phyloP scores from a whole-genome alignment of 2,113 vertebrate genomes.

The Scophthalmus maximus region DNA sequence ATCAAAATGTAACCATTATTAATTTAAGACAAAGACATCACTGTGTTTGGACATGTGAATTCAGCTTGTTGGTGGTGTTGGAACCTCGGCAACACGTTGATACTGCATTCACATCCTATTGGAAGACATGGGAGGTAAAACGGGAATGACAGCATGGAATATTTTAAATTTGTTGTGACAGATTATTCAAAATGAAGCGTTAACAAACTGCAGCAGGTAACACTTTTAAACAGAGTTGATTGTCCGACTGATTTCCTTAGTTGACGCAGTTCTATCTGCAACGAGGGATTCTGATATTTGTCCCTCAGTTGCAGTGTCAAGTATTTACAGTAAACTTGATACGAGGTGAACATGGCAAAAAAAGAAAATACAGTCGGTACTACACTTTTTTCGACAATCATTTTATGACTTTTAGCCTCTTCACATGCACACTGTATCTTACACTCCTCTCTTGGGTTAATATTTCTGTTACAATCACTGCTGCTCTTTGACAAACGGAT shows the following conservation, averaged over 20 bases:
- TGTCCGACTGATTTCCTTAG: no score
- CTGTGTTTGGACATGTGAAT: slow-evolving; percentile 7
- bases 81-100: slow-evolving; percentile 26
- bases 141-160: slow-evolving; percentile 2
- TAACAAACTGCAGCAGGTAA: not conserved
- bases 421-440: slow-evolving; percentile 43
- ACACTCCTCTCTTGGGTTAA: slow-evolving; percentile 30
- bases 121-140: slow-evolving; percentile 27
- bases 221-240: not conserved
- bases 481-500: slow-evolving; percentile 28
- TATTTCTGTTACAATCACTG: slow-evolving; percentile 34
- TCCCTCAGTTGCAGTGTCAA: not conserved
- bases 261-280: not conserved
- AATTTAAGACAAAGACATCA: not conserved
- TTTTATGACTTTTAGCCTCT: slow-evolving; percentile 31
- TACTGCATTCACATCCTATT: slow-evolving; percentile 34
- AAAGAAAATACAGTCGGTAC: slow-evolving; percentile 33
- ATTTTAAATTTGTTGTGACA: not conserved
- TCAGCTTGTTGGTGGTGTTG: slow-evolving; percentile 47
- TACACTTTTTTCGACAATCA: slow-evolving; percentile 16
- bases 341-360: slow-evolving; percentile 34
- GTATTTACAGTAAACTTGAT: slow-evolving; percentile 39
- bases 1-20: no score
- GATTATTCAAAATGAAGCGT: not conserved
- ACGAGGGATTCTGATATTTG: not conserved